phyloP scores from a whole-genome alignment of 2,888 invertebrate genomes.

The Marronus borbonicus region DNA sequence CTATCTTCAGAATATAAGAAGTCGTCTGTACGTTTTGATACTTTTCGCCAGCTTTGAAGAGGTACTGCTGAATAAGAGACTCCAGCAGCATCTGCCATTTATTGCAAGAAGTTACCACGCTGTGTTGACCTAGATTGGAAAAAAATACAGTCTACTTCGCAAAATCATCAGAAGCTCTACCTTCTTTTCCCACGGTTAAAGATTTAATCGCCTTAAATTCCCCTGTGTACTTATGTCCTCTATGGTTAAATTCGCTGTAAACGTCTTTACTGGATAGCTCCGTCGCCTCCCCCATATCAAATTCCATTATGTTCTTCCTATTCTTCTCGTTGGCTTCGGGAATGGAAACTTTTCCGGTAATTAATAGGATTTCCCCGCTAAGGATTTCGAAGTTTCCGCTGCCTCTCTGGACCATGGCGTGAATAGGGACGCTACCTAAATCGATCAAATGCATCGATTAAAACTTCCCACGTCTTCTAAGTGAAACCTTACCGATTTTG shows the following conservation, averaged over 20 bases:
- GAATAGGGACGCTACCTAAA: conserved; percentile 66
- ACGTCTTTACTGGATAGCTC: conserved; percentile 77
- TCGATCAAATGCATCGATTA: neutral
- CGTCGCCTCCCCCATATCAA: conserved; percentile 69
- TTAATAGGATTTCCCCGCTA: conserved; percentile 77
- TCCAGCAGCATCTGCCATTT: conserved; percentile 94
- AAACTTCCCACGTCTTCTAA: neutral
- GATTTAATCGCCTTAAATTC: conserved; percentile 64
- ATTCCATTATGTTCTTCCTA: conserved; percentile 70
- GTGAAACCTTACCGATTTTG: conserved; percentile 59
- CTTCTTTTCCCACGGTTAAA: conserved; percentile 65
- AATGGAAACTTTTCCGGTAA: conserved; percentile 79
- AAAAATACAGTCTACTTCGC: neutral
- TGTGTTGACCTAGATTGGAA: conserved; percentile 29
- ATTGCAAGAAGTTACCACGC: conserved; percentile 48
- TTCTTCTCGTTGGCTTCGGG: conserved; percentile 75
- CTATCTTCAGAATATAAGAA: conserved; percentile 73
- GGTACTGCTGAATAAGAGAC: conserved; percentile 86
- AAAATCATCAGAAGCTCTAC: conserved; percentile 53
- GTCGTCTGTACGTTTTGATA: conserved; percentile 83
- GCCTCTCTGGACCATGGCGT: conserved; percentile 68
- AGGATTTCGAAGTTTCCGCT: conserved; percentile 68
- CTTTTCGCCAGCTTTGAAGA: conserved; percentile 77
- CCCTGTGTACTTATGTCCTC: conserved; percentile 76
- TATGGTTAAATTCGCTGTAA: conserved; percentile 80